Conservation (phyloP, 2,797 vertebrate genomes). For the Picus viridis region DNA sequence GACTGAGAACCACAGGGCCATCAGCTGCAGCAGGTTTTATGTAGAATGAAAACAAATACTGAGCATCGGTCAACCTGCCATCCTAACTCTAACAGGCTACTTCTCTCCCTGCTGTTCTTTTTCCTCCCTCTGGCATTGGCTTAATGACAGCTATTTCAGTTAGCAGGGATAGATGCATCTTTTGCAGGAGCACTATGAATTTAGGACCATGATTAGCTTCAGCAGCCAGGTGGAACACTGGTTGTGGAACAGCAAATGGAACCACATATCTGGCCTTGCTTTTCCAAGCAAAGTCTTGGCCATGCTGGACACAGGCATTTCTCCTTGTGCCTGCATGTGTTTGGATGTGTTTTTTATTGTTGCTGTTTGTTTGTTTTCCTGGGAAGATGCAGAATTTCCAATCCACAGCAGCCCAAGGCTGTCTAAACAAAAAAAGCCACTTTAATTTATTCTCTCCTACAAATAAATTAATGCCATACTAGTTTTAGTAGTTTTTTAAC, state of each 20-base stretch:
- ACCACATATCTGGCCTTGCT: neutral
- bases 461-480: neutral
- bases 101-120: neutral
- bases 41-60: neutral
- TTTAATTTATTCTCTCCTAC: neutral
- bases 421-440: neutral
- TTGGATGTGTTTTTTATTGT: no score
- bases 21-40: neutral
- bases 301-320: neutral
- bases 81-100: neutral
- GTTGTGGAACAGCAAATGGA: neutral
- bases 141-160: neutral
- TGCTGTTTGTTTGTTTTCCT: neutral
- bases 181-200: neutral
- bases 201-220: neutral
- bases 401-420: neutral
- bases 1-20: neutral
- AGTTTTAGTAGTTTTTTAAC: neutral
- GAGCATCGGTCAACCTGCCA: neutral
- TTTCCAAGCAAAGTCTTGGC: neutral
- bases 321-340: neutral
- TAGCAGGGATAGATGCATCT: neutral
- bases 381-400: neutral
- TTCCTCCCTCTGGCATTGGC: neutral
- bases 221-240: neutral